Evolutionary conservation across 2,888 invertebrate species (phyloP).

Genomic region (Dromius quadrimaculatus): DNA sequence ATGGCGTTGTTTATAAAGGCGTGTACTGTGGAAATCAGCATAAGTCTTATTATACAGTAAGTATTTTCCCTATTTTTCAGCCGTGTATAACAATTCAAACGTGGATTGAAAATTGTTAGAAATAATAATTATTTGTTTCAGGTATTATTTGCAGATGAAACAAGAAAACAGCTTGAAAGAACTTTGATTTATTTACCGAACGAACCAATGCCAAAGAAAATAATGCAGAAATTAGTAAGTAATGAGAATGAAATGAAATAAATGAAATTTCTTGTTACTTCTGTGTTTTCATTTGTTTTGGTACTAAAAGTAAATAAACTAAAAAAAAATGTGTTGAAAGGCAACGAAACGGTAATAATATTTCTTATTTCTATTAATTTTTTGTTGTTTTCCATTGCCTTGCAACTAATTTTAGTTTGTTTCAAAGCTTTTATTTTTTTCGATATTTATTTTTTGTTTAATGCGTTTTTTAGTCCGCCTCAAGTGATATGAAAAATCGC

Average conservation of each 20-base stretch:
- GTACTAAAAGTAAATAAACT: no score
- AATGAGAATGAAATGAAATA: slow-evolving; percentile 34
- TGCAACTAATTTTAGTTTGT: no score
- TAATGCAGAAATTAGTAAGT: slow-evolving; percentile 69
- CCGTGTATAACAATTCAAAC: not conserved
- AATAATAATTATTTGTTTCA: slow-evolving; percentile 57
- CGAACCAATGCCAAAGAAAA: slow-evolving; percentile 72
- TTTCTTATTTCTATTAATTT: no score
- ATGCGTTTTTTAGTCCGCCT: slow-evolving; percentile 65
- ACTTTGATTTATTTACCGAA: slow-evolving; percentile 69
- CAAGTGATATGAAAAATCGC: slow-evolving; percentile 69
- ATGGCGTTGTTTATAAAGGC: slow-evolving; percentile 67
- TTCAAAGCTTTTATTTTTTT: no score
- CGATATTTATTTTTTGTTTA: slow-evolving; percentile 52
- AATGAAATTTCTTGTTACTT: not conserved
- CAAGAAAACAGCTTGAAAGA: slow-evolving; percentile 67
- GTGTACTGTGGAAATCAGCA: slow-evolving; percentile 66
- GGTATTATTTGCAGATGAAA: slow-evolving; percentile 69
- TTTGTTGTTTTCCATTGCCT: no score
- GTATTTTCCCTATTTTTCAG: slow-evolving; percentile 51
- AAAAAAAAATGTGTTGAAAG: no score
- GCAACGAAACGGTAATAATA: no score
- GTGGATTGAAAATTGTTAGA: no score
- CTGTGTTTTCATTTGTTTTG: slow-evolving; percentile 51
- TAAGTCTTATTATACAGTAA: slow-evolving; percentile 65